Evolutionary conservation across 2,888 invertebrate genomes (phyloP).

Genomic region (Dryobotodes eremita): DNA sequence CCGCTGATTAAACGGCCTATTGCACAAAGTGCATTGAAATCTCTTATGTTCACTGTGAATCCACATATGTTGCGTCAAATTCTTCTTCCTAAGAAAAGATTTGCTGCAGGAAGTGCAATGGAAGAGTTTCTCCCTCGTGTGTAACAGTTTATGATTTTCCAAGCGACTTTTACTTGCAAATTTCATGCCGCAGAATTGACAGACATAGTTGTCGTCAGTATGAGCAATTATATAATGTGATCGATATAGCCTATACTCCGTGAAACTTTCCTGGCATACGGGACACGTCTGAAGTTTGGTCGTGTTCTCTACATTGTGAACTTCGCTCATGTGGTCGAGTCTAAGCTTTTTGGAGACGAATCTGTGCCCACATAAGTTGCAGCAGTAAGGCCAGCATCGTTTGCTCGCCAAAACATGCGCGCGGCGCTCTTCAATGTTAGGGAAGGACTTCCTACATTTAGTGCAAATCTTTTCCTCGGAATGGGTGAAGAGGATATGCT

Average conservation of each 20-base stretch:
- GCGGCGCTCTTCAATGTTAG: slow-evolving; percentile 60
- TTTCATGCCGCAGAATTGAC: slow-evolving; percentile 76
- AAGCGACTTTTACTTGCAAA: slow-evolving; percentile 78
- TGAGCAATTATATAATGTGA: slow-evolving; percentile 76
- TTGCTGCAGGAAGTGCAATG: slow-evolving; percentile 85
- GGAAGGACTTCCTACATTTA: slow-evolving; percentile 74
- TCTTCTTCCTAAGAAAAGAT: slow-evolving; percentile 78
- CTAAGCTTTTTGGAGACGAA: slow-evolving; percentile 73
- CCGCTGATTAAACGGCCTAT: slow-evolving; percentile 75
- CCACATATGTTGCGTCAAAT: slow-evolving; percentile 79
- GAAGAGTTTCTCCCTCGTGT: slow-evolving; percentile 84
- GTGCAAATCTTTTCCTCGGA: slow-evolving; percentile 66
- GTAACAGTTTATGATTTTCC: slow-evolving; percentile 82
- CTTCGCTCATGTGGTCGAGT: slow-evolving; percentile 70
- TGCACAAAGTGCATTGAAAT: slow-evolving; percentile 76
- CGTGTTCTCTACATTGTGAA: slow-evolving; percentile 71
- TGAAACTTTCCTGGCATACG: slow-evolving; percentile 72
- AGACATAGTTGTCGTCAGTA: slow-evolving; percentile 73
- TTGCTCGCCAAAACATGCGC: slow-evolving; percentile 73
- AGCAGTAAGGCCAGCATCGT: slow-evolving; percentile 76
- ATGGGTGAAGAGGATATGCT: slow-evolving; percentile 65
- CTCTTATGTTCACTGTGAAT: slow-evolving; percentile 80
- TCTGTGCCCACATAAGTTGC: slow-evolving; percentile 73
- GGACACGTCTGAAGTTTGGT: slow-evolving; percentile 72
- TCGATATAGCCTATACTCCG: slow-evolving; percentile 67